Base-by-base conservation (phyloP, 2,888 invertebrate species). In the Ecliptopera silaceata region DNA sequence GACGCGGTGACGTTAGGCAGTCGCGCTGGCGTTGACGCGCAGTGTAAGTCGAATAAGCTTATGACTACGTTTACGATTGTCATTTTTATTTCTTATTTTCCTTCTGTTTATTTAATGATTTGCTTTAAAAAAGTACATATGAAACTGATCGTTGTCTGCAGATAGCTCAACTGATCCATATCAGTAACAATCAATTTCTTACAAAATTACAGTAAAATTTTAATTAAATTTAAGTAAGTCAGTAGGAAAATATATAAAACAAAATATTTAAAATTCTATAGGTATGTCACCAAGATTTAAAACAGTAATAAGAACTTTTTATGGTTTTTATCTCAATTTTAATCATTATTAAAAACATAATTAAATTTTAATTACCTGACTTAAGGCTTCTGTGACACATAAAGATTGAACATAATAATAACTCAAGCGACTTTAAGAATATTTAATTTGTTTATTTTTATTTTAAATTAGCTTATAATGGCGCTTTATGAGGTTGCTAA, bases 261-360 rank as follows among this genome's bases (percentile, higher is more conserved):
- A n/a, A 13, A 12, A 4, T n/a, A 4, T 29, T 17, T n/a, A 17
- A 47, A 12, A 29, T 44, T 45, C 39, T n/a, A 39, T 22, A 53
- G n/a, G n/a, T 13, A 45, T 31, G 39, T 6, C 22, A 41, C 15
- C 15, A 11, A 11, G 32, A 13, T 41, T 45, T 52, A 38, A 52
- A 39, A 32, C 20, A 11, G 22, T 15, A 20, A 45, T 52, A 52
- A 3, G 20, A 43, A 13, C 34, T 48, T 54, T n/a, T 43, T 26
- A 54, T 12, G 13, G 43, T 31, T 56, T 64, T 69, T 62, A 71
- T 71, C 70, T 62, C 17, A 48, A 59, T 45, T 62, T 64, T 63
- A 42, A 60, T 66, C 69, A 65, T 65, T 64, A 66, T 66, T 63
- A 65, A 67, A 15, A 65, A 47, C 64, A 71, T 72, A 49, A 68